Evolutionary conservation across 2,797 vertebrate genomes (phyloP).

Genomic region (Pangasius djambal): DNA sequence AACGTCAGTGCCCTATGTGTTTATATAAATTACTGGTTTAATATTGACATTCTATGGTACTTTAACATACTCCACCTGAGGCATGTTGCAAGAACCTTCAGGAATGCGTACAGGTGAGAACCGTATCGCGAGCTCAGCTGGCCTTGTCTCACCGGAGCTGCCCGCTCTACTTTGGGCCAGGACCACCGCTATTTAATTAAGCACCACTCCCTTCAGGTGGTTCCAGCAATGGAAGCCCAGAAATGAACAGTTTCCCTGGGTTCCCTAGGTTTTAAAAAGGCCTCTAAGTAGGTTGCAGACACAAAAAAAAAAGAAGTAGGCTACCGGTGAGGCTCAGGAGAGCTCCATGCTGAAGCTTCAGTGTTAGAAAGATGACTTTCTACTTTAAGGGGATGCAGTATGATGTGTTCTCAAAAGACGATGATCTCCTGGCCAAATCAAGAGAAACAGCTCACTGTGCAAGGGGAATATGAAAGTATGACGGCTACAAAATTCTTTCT

Average conservation of each 20-base stretch:
- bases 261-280: constrained; percentile 73
- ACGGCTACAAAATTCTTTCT: neutral
- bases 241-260: constrained; percentile 76
- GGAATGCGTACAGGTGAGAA: constrained; percentile 39
- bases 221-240: constrained; percentile 62
- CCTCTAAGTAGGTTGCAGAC: constrained; percentile 78
- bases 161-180: constrained; percentile 48
- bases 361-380: constrained; percentile 71
- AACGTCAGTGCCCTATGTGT: neutral
- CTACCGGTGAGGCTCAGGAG: constrained; percentile 73
- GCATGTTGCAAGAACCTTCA: constrained; percentile 12
- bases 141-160: constrained; percentile 31
- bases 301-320: constrained; percentile 72
- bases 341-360: constrained; percentile 70
- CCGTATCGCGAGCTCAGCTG: constrained; percentile 24
- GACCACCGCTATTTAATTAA: constrained; percentile 57
- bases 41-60: neutral
- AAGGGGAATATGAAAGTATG: neutral
- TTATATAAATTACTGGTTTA: neutral
- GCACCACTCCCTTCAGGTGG: constrained; percentile 38
- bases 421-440: neutral
- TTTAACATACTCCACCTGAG: neutral
- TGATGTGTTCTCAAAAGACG: constrained; percentile 48
- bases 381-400: constrained; percentile 61
- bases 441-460: neutral